Base-by-base conservation (phyloP, 2,888 invertebrate species). In the Argynnis bischoffii region DNA sequence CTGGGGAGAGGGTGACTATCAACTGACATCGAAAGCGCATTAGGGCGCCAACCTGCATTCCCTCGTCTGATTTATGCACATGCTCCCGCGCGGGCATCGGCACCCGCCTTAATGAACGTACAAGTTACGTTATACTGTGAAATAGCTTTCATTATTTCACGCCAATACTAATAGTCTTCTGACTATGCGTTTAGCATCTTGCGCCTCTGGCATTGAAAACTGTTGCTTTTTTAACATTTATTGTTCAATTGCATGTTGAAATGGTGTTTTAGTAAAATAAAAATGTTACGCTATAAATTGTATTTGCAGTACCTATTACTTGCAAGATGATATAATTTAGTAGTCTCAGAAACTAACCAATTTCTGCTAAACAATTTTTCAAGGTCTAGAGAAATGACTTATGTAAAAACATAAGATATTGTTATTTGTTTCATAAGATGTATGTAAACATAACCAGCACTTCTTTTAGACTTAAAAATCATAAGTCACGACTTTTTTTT, bases 1-100 rank as follows among this genome's bases (percentile, higher is more conserved):
- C 51, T 67, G 64, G 64, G 60, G 69, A 69, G 74, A 73, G 81
- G 85, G 80, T 84, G 81, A 86, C 85, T 89, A 90, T 90, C 90
- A 84, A 81, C 82, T 79, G 83, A 92, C 92, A 92, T 86, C 85
- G 83, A 91, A 91, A 92, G 89, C 91, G 88, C 92, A 92, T 92
- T 92, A 92, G 87, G 88, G 86, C 85, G 85, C 84, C 83, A 79
- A 75, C 79, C 83, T 78, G 87, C 90, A 90, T 90, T 90, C 89
- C 80, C 85, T 76, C 78, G 81, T 79, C 90, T 90, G 91, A 91
- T 92, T 91, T 90, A 92, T 92, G 89, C 90, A 86, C 79, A 81
- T 82, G 85, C 87, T 82, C 81, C 83, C 78, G 81, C 82, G 77
- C 87, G 87, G 89, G 78, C 89, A 84, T 87, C 88, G 88, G 88